phyloP scores from a whole-genome alignment of 2,797 vertebrate species.

The Eurystomus glaucurus region DNA sequence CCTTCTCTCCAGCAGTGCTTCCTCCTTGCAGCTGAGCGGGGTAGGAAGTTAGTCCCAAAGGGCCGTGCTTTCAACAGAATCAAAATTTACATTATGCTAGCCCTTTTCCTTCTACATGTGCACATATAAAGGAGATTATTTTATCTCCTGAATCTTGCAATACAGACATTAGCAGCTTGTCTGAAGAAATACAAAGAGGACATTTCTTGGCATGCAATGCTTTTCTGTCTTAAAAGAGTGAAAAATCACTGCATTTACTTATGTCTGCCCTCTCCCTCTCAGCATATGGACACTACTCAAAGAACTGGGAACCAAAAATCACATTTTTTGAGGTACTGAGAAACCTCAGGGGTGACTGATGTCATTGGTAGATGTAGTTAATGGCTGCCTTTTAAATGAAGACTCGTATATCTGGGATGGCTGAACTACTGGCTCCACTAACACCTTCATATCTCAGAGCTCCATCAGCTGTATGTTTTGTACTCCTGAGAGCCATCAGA shows the following conservation, averaged over 20 bases:
- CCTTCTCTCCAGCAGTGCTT: background rate
- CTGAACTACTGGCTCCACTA: background rate
- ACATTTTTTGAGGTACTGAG: background rate
- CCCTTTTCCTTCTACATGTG: background rate
- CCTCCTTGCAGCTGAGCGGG: constrained; percentile 6
- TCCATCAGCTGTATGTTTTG: background rate
- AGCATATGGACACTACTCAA: background rate
- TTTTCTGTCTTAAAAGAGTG: background rate
- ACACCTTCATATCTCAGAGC: background rate
- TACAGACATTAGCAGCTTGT: constrained; percentile 13
- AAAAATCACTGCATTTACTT: background rate
- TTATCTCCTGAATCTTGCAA: constrained; percentile 13
- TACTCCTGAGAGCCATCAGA: background rate
- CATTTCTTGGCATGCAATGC: background rate
- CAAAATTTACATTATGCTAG: constrained; percentile 9
- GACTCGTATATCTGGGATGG: background rate
- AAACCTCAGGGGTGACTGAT: background rate
- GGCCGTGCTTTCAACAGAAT: background rate
- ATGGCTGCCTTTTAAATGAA: background rate
- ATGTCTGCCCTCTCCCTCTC: background rate
- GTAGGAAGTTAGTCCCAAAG: background rate
- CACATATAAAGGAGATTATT: background rate
- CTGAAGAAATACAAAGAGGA: constrained; percentile 23
- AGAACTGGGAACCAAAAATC: background rate
- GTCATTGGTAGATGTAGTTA: background rate